These are phyloP conservation scores for Mugil cephalus DNA, from an alignment of 2,113 vertebrate species.

Conservation along the genomic window DNA sequence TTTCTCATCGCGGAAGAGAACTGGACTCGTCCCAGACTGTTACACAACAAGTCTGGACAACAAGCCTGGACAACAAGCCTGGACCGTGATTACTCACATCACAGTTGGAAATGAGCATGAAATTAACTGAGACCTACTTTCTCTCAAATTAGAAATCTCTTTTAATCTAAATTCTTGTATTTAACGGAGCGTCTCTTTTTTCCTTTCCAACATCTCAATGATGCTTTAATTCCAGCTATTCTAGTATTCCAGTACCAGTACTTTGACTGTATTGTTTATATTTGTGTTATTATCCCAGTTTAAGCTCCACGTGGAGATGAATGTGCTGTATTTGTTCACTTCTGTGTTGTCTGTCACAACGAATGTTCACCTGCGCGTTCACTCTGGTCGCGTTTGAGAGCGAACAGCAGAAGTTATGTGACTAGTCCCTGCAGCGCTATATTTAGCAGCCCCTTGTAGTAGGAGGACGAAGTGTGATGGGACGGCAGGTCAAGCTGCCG, in stretches of 20 bases:
- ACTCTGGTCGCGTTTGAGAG: constrained; percentile 10
- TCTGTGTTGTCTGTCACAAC: background rate
- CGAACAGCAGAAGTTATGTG: constrained; percentile 34
- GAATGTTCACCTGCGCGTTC: constrained; percentile 1
- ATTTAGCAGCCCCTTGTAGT: constrained; percentile 64
- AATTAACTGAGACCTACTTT: constrained; percentile 58
- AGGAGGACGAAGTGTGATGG: constrained; percentile 46
- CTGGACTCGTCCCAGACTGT: constrained; percentile 47
- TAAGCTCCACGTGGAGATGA: background rate
- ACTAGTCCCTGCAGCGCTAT: constrained; percentile 50
- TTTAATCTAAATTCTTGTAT: constrained; percentile 26
- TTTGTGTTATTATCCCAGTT: constrained; percentile 39
- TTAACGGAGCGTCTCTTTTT: constrained; percentile 16
- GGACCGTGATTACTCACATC: constrained; percentile 43
- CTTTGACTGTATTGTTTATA: constrained; percentile 33
- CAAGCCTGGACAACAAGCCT: constrained; percentile 20
- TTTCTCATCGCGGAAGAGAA: constrained; percentile 52
- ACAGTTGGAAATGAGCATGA: constrained; percentile 37
- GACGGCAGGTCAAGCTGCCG: constrained; percentile 68
- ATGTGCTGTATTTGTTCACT: background rate
- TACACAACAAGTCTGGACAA: constrained; percentile 47
- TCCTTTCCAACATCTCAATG: constrained; percentile 23
- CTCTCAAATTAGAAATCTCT: constrained; percentile 39
- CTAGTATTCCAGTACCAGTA: constrained; percentile 21
- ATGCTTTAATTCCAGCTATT: constrained; percentile 31